phyloP scores from a whole-genome alignment of 2,888 invertebrate genomes.

The Drosophila histrio region DNA sequence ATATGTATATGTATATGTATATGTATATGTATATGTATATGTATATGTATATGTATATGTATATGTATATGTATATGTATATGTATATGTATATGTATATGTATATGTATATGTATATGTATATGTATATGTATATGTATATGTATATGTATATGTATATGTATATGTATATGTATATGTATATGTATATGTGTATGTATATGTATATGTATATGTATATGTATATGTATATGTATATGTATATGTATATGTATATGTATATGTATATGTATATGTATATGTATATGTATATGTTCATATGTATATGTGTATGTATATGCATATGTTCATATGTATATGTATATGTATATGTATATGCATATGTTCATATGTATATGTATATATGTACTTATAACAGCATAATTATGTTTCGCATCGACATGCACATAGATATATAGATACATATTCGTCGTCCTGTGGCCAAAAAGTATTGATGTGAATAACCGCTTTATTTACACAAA shows the following conservation, averaged over 20 bases:
- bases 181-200: conserved; percentile 31
- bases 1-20: not conserved
- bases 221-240: conserved; percentile 23
- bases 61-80: conserved; percentile 10
- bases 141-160: conserved; percentile 36
- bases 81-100: conserved; percentile 27
- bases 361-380: conserved; percentile 3
- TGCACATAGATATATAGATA: not conserved
- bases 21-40: not conserved
- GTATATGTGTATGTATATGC: not conserved
- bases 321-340: not conserved
- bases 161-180: not conserved
- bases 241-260: not conserved
- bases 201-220: conserved; percentile 13
- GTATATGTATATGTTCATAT: not conserved
- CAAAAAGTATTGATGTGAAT: conserved; percentile 66
- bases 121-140: conserved; percentile 34
- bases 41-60: not conserved
- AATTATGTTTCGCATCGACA: conserved; percentile 1
- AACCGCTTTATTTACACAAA: conserved; percentile 73
- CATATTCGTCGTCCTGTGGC: conserved; percentile 33
- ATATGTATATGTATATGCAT: not conserved
- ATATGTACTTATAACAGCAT: too few species aligned
- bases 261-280: not conserved
- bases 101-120: conserved; percentile 21